phyloP scores from a whole-genome alignment of 2,113 vertebrate genomes.

The Monopterus albus region DNA sequence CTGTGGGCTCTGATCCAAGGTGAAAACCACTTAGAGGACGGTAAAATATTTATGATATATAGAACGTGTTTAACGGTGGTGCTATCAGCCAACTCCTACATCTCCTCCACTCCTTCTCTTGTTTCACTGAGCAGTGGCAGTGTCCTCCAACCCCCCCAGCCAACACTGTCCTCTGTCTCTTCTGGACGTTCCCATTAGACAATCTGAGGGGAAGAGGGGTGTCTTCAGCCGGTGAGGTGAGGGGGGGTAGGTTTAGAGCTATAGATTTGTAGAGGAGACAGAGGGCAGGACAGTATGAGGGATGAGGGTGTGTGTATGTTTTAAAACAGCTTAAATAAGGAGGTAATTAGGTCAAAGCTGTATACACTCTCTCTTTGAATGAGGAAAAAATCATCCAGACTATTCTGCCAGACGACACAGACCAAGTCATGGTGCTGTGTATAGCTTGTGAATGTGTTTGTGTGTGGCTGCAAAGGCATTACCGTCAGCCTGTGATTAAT shows the following conservation, averaged over 20 bases:
- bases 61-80: constrained; percentile 38
- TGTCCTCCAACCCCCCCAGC: constrained; percentile 31
- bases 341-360: constrained; percentile 2
- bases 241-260: constrained; percentile 32
- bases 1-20: constrained; percentile 61
- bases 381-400: constrained; percentile 22
- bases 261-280: constrained; percentile 47
- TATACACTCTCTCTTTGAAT: constrained; percentile 20
- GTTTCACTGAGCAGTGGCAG: constrained; percentile 26
- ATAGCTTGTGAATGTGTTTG: constrained; percentile 35
- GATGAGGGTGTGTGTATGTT: constrained; percentile 28
- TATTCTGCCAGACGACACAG: constrained; percentile 13
- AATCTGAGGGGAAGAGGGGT: constrained; percentile 1
- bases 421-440: constrained; percentile 36
- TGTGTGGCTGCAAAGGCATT: constrained; percentile 28
- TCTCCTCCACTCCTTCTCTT: neutral
- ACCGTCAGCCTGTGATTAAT: constrained; percentile 72
- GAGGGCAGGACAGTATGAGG: constrained; percentile 12
- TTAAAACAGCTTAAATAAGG: constrained; percentile 9
- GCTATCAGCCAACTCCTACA: constrained; percentile 22
- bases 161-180: constrained; percentile 41
- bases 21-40: constrained; percentile 63
- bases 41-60: constrained; percentile 69
- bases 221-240: neutral
- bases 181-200: constrained; percentile 27